A percentile compares a stretch with the other conserved stretches of the same genome.
Evolutionary conservation across 1,140 invertebrate species (phyloP).

Genomic region (Lysiphlebus fabarum): DNA sequence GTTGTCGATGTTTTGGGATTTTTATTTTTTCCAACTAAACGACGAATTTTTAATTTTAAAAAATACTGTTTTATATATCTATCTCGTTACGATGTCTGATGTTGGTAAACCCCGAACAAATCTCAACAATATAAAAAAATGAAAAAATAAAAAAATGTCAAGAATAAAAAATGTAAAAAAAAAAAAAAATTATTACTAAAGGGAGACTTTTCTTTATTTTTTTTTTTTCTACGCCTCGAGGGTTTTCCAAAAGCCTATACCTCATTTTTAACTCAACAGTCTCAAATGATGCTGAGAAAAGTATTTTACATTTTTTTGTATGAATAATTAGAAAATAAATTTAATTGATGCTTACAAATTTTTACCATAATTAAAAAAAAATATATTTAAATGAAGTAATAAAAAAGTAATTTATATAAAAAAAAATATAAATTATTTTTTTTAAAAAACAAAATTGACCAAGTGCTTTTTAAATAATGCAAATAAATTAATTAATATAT

Average conservation of each 20-base stretch:
- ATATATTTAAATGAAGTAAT: too few relatives aligned
- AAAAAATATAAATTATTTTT: too few relatives aligned
- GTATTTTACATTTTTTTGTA: conserved; percentile 11
- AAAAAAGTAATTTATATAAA: too few relatives aligned
- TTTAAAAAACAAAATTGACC: too few relatives aligned
- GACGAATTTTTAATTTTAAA: conserved; percentile 13
- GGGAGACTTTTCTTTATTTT: background rate
- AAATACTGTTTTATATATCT: conserved; percentile 6
- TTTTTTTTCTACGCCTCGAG: conserved; percentile 5
- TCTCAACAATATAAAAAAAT: too few relatives aligned
- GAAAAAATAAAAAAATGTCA: background rate
- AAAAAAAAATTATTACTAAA: background rate
- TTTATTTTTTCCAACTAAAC: background rate
- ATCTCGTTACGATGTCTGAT: conserved; percentile 14
- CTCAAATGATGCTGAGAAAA: background rate
- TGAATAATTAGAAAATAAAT: conserved; percentile 6
- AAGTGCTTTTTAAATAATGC: too few relatives aligned
- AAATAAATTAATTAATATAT: too few relatives aligned
- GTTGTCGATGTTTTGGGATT: conserved; percentile 2
- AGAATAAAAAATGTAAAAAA: background rate
- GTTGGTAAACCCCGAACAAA: too few relatives aligned
- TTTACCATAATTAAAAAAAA: background rate
- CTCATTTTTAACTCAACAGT: too few relatives aligned
- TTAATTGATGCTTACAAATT: background rate
- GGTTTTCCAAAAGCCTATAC: background rate